These are phyloP conservation scores for Tillus elongatus DNA, from an alignment of 2,888 invertebrate species.

Conservation along the genomic window DNA sequence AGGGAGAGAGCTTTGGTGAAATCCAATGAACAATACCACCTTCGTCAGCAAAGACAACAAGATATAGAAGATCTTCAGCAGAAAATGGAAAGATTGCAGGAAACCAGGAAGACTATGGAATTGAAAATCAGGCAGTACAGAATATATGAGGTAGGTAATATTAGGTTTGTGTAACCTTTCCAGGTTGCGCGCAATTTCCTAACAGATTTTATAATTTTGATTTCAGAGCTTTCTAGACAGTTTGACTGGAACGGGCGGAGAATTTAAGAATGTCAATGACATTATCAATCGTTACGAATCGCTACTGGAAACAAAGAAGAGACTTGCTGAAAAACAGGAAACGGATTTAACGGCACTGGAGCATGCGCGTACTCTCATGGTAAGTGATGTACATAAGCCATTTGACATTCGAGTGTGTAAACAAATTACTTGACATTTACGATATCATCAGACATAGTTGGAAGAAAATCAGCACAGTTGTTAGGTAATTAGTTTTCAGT, in stretches of 20 bases:
- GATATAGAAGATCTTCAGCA: constrained; percentile 47
- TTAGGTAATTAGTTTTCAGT: too few relatives aligned
- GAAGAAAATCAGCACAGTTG: too few relatives aligned
- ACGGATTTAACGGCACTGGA: constrained; percentile 49
- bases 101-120: constrained; percentile 48
- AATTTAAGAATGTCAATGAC: constrained; percentile 50
- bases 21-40: constrained; percentile 46
- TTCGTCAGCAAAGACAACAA: constrained; percentile 42
- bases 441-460: too few relatives aligned
- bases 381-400: too few relatives aligned
- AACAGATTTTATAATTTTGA: constrained; percentile 6
- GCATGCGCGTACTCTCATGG: constrained; percentile 48
- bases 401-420: too few relatives aligned
- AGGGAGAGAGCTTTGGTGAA: constrained; percentile 51
- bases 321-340: constrained; percentile 49
- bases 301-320: constrained; percentile 48
- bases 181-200: too few relatives aligned
- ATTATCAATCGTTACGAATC: constrained; percentile 55
- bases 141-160: constrained; percentile 45
- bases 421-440: too few relatives aligned
- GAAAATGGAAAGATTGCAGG: constrained; percentile 44
- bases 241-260: constrained; percentile 46
- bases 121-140: constrained; percentile 48
- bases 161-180: too few relatives aligned
- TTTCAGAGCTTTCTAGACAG: constrained; percentile 49